phyloP scores from a whole-genome alignment of 1,140 invertebrate species.

The Nephotettix cincticeps region DNA sequence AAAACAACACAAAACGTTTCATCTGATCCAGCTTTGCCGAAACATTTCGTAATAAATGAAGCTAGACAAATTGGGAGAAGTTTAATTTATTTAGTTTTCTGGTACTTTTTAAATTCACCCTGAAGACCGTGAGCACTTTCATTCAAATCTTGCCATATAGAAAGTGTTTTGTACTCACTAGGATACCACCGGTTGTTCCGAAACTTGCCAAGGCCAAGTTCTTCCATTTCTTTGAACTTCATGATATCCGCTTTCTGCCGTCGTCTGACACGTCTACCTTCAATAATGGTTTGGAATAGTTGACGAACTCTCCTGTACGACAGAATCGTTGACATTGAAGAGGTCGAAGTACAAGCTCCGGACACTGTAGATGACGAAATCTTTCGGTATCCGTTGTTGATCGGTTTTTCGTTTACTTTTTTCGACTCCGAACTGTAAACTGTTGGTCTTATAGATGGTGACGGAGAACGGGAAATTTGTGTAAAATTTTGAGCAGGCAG shows the following conservation, averaged over 20 bases:
- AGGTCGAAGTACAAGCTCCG: background rate
- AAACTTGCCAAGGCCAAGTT: background rate
- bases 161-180: background rate
- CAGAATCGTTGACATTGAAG: background rate
- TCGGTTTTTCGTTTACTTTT: too few species aligned
- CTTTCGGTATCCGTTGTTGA: background rate
- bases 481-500: background rate
- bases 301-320: background rate
- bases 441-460: too few species aligned
- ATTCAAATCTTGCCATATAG: background rate
- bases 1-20: too few species aligned
- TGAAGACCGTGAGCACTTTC: background rate
- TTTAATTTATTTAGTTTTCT: background rate
- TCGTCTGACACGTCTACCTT: background rate
- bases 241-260: background rate
- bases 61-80: too few species aligned
- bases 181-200: conserved; percentile 5
- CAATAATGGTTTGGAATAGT: background rate
- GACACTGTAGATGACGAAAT: background rate
- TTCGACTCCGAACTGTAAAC: too few species aligned
- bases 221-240: conserved; percentile 19
- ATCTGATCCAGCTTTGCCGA: too few species aligned
- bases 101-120: background rate
- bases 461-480: too few species aligned
- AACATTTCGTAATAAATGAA: too few species aligned